Evolutionary conservation across 2,888 invertebrate species (phyloP).

Genomic region (Seira ritae): DNA sequence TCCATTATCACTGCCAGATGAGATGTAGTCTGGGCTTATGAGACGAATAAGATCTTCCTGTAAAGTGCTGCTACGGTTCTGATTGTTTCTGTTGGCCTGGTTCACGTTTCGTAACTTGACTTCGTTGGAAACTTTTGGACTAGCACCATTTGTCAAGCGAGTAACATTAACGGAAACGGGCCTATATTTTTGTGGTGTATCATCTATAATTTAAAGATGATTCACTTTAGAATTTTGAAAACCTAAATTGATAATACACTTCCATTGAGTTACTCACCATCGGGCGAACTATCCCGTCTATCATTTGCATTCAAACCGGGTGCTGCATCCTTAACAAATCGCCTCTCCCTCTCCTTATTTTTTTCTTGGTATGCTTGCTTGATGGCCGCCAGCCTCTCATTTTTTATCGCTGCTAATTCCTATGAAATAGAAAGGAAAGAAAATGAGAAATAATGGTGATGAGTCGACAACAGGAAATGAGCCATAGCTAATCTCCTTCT

Average conservation of each 20-base stretch:
- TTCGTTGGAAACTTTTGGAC: slow-evolving; percentile 75
- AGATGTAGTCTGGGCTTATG: slow-evolving; percentile 86
- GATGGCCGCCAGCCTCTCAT: slow-evolving; percentile 73
- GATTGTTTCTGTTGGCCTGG: slow-evolving; percentile 73
- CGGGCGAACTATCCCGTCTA: slow-evolving; percentile 47
- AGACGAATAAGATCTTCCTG: slow-evolving; percentile 92
- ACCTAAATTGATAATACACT: neutral
- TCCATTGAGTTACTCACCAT: slow-evolving; percentile 24
- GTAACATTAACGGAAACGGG: slow-evolving; percentile 48
- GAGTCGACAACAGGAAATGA: slow-evolving; percentile 5
- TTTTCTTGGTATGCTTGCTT: slow-evolving; percentile 73
- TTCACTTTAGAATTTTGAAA: neutral
- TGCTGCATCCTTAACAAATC: slow-evolving; percentile 43
- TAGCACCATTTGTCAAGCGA: slow-evolving; percentile 54
- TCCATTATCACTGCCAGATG: slow-evolving; percentile 68
- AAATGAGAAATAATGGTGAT: neutral
- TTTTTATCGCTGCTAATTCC: slow-evolving; percentile 71
- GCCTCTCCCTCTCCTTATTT: slow-evolving; percentile 62
- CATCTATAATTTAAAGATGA: slow-evolving; percentile 41
- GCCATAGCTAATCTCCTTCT: neutral
- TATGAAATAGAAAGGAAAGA: slow-evolving; percentile 17
- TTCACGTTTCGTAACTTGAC: slow-evolving; percentile 78
- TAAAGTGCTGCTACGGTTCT: slow-evolving; percentile 80
- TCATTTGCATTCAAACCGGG: slow-evolving; percentile 36
- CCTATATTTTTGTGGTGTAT: slow-evolving; percentile 45